Base-by-base conservation (phyloP, 2,113 vertebrate genomes). In the Pandion haliaetus region DNA sequence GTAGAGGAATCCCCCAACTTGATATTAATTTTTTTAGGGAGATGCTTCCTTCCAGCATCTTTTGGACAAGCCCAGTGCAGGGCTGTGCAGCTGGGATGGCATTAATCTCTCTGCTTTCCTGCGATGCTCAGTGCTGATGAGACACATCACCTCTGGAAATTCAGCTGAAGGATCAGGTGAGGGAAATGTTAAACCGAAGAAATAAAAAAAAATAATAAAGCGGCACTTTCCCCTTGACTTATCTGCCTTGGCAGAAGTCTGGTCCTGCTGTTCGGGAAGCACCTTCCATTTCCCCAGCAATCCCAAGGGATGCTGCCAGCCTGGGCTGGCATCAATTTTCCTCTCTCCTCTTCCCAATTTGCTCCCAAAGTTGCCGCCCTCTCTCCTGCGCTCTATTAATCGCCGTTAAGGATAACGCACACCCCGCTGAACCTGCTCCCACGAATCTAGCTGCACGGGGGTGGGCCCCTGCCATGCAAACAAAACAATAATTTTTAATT, bases 401-500 rank as follows among this genome's bases (percentile, higher is more conserved):
- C 9, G 0, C 36, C 5, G 2, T 47, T 87, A 65, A 2, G 1
- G 78, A 55, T 62, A 89, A 87, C 57, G 45, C 81, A 77, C 74
- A 38, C 57, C 50, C 5, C 5, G 5, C 65, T 50, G 58, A 63
- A 32, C 31, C 79, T 4, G 15, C 40, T 85, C 32, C 88, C 20
- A 5, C 5, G 6, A 34, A 76, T 96, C 24, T 54, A 42, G 49
- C 62, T 86, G 69, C 84, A 82, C 81, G 69, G 94, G 71, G 70
- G 67, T 57, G 61, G 96, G 71, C 89, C 86, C 52, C 67, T 4
- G 8, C 65, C 86, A 12, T 14, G 29, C 38, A 17, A 66, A 57
- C 15, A 40, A 62, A 82, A 91, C 16, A 21, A 81, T 36, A 1
- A 28, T 38, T 91, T 88, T 95, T 96, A 95, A 98, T 97, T 96